These are phyloP conservation scores for Lasioglossum zephyrum DNA, from an alignment of 2,888 invertebrate species.

Conservation along the genomic window DNA sequence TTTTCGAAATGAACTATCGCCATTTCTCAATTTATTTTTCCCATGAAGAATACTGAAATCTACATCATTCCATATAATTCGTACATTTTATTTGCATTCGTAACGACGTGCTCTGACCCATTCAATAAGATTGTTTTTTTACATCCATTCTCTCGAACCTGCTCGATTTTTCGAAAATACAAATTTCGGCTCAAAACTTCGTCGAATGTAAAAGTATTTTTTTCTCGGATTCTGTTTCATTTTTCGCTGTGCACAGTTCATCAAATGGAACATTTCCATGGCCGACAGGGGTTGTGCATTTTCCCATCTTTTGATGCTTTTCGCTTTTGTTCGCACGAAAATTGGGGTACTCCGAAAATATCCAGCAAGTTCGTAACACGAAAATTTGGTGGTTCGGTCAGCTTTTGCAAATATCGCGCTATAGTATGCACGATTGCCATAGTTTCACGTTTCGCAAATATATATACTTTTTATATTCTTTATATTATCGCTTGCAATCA, in stretches of 20 bases:
- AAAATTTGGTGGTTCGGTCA: slow-evolving; percentile 34
- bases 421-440: neutral
- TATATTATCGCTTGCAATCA: neutral
- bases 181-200: neutral
- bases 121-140: neutral
- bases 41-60: neutral
- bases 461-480: neutral
- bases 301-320: slow-evolving; percentile 47
- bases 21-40: neutral
- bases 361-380: slow-evolving; percentile 12
- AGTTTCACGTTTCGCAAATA: neutral
- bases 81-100: neutral
- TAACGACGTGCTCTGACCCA: neutral
- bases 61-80: neutral
- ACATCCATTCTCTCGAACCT: neutral
- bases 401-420: slow-evolving; percentile 13
- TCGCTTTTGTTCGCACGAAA: slow-evolving; percentile 39
- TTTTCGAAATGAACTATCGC: neutral
- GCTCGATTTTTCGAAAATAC: neutral
- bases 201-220: slow-evolving; percentile 8
- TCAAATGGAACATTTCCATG: slow-evolving; percentile 48
- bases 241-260: slow-evolving; percentile 10
- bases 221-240: slow-evolving; percentile 16
- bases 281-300: slow-evolving; percentile 29
- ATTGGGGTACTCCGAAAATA: slow-evolving; percentile 45